These are phyloP conservation scores for Amiota communis DNA, from an alignment of 2,888 invertebrate species.

Conservation along the genomic window DNA sequence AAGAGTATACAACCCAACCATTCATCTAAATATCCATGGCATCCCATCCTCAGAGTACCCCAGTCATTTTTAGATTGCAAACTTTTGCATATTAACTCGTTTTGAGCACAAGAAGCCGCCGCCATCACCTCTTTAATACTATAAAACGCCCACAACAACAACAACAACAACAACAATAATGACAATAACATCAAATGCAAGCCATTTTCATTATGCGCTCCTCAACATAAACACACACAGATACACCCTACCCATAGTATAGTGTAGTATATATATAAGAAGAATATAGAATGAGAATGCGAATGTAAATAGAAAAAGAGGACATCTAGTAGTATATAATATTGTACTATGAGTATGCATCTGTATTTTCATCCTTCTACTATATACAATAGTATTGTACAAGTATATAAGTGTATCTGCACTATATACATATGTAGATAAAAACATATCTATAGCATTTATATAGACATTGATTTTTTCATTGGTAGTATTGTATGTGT, in stretches of 20 bases:
- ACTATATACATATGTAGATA: background rate
- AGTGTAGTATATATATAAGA: background rate
- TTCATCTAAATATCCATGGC: no score
- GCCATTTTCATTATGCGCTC: constrained; percentile 39
- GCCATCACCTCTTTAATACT: constrained; percentile 26
- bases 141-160: constrained; percentile 12
- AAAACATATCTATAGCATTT: background rate
- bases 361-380: no score
- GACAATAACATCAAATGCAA: constrained; percentile 44
- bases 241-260: constrained; percentile 20
- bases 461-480: no score
- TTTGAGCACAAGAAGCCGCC: constrained; percentile 34
- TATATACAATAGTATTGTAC: background rate
- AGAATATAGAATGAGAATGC: background rate
- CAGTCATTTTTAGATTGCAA: background rate
- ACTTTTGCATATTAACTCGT: constrained; percentile 32
- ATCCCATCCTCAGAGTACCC: no score
- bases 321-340: constrained; percentile 36
- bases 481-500: background rate
- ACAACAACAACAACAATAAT: background rate
- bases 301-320: constrained; percentile 20
- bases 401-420: background rate
- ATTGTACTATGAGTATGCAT: background rate
- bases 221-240: constrained; percentile 33
- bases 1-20: no score